These are phyloP conservation scores for Scolopax bukidnonensis DNA, from an alignment of 2,797 vertebrate species.

Conservation along the genomic window DNA sequence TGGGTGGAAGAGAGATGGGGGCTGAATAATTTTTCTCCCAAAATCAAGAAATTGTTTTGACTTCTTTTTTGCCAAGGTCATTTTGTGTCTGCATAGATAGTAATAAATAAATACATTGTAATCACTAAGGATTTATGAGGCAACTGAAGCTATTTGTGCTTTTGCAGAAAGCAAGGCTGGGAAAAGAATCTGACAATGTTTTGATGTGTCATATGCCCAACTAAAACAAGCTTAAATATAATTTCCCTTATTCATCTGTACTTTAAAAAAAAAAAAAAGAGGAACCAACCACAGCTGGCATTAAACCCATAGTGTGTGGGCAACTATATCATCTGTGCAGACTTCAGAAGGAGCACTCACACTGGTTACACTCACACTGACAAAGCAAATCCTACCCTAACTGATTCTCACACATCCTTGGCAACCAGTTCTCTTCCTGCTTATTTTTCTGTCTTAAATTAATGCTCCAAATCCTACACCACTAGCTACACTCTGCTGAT, in stretches of 20 bases:
- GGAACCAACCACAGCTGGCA: not conserved
- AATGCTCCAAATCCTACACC: not conserved
- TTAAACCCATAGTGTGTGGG: conserved; percentile 2
- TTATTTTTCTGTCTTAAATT: conserved; percentile 9
- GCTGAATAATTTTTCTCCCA: not conserved
- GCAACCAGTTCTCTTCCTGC: not conserved
- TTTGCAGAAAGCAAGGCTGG: conserved; percentile 5
- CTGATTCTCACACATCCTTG: not conserved
- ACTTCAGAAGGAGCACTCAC: not conserved
- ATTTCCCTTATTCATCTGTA: conserved; percentile 31
- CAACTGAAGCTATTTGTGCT: not conserved
- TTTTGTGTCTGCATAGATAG: conserved; percentile 1
- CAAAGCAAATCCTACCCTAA: not conserved
- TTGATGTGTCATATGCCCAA: not conserved
- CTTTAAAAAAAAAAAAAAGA: not conserved
- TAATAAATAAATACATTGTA: conserved; percentile 42
- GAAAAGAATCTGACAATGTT: conserved; percentile 29
- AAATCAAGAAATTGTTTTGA: conserved; percentile 20
- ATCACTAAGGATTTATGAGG: conserved; percentile 25
- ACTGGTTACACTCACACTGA: not conserved
- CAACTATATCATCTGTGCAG: not conserved
- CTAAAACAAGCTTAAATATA: conserved; percentile 38
- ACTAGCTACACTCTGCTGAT: not conserved
- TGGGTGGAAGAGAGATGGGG: not conserved
- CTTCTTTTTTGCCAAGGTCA: not conserved